phyloP scores from a whole-genome alignment of 23 tunicate species.

The Oikopleura vanhoeffeni region DNA sequence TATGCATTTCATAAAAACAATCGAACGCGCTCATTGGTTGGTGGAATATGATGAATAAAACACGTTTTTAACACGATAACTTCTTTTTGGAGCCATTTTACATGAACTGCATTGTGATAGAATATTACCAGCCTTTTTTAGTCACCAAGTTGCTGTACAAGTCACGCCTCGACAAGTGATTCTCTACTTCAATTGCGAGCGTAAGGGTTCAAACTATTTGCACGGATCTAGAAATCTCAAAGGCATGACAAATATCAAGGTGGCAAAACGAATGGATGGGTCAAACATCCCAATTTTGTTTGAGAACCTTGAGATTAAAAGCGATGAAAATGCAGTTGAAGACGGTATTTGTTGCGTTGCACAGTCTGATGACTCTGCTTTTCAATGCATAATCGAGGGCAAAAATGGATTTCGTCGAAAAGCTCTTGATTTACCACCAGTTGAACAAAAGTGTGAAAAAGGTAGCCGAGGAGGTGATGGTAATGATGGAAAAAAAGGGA shows the following conservation, averaged over 20 bases:
- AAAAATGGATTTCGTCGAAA: neutral
- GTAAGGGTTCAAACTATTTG: neutral
- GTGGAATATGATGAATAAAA: no score
- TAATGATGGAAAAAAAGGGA: no score
- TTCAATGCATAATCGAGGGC: neutral
- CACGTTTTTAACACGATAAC: no score
- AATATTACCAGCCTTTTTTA: no score
- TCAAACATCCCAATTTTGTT: neutral
- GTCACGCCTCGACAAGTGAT: neutral
- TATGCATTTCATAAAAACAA: no score
- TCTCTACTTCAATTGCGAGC: neutral
- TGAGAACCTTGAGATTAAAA: neutral
- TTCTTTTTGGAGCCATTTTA: no score
- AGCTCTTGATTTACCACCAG: neutral
- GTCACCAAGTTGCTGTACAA: conserved; percentile 5
- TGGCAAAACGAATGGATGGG: neutral
- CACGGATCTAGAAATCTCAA: neutral
- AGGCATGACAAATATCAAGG: no score
- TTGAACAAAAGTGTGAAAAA: neutral
- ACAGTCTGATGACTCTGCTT: no score
- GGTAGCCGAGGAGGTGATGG: neutral
- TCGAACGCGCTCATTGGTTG: no score
- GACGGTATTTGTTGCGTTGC: neutral
- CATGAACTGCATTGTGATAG: no score
- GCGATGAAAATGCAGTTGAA: neutral